A percentile compares a stretch with the other conserved stretches of the same genome.
phyloP scores from a whole-genome alignment of 2,888 invertebrate genomes.

The Cenopis cana region DNA sequence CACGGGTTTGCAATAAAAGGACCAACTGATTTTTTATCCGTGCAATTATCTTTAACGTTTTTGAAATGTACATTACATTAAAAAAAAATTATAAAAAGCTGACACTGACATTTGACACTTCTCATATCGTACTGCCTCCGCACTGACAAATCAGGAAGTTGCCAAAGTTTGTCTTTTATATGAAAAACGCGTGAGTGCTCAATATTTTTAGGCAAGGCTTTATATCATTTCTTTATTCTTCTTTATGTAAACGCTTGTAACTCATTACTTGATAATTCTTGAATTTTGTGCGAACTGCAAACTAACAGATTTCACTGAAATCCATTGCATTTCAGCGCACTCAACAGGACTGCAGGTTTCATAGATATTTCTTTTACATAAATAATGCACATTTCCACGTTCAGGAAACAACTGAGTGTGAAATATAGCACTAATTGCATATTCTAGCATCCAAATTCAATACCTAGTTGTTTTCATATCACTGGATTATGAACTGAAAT shows the following conservation, averaged over 20 bases:
- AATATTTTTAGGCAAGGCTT: too few relatives aligned
- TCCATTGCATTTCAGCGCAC: constrained; percentile 13
- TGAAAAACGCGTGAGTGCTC: too few relatives aligned
- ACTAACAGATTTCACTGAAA: constrained; percentile 36
- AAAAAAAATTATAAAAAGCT: too few relatives aligned
- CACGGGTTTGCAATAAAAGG: too few relatives aligned
- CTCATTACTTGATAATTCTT: constrained; percentile 21
- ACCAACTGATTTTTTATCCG: too few relatives aligned
- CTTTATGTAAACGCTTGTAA: not conserved
- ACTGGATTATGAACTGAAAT: not conserved
- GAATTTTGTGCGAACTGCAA: constrained; percentile 20
- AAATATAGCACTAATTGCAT: constrained; percentile 10
- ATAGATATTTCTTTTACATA: constrained; percentile 22
- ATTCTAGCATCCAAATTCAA: not conserved
- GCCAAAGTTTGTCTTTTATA: too few relatives aligned
- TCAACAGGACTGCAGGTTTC: constrained; percentile 17
- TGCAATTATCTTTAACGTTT: too few relatives aligned
- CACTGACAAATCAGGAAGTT: too few relatives aligned
- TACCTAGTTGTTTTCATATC: not conserved
- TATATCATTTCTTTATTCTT: not conserved
- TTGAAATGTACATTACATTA: too few relatives aligned
- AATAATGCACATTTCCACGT: constrained; percentile 9
- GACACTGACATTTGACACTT: too few relatives aligned
- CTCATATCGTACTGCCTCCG: too few relatives aligned
- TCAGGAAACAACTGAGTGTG: constrained; percentile 25